Conservation (phyloP, 2,888 invertebrate species). For the Chloroclysta siterata region DNA sequence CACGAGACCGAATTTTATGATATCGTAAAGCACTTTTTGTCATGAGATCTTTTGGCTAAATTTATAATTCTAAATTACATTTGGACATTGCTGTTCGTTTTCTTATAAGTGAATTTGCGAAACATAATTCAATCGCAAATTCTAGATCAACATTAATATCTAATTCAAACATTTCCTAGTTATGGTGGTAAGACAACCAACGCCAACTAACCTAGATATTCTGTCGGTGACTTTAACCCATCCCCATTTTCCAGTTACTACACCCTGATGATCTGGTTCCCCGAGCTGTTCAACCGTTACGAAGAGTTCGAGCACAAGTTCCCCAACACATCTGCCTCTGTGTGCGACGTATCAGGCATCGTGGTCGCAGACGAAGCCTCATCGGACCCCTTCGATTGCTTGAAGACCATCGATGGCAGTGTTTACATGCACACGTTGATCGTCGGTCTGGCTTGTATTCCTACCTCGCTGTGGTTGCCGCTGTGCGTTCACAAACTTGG, state of each 20-base stretch:
- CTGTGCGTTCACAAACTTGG: slow-evolving; percentile 92
- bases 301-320: slow-evolving; percentile 88
- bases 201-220: neutral
- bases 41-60: too few species aligned
- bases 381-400: slow-evolving; percentile 85
- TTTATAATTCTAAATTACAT: too few species aligned
- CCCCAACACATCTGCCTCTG: slow-evolving; percentile 88
- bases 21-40: too few species aligned
- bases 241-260: slow-evolving; percentile 88
- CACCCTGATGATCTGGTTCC: slow-evolving; percentile 96
- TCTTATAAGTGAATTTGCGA: too few species aligned
- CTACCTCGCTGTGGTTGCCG: slow-evolving; percentile 91
- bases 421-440: slow-evolving; percentile 92
- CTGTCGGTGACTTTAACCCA: neutral
- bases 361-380: slow-evolving; percentile 77
- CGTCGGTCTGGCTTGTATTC: slow-evolving; percentile 92
- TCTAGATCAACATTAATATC: too few species aligned
- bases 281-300: slow-evolving; percentile 93
- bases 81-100: too few species aligned
- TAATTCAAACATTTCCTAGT: too few species aligned
- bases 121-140: too few species aligned
- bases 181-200: too few species aligned
- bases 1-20: too few species aligned
- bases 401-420: slow-evolving; percentile 86
- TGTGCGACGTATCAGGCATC: slow-evolving; percentile 91